Base-by-base conservation (phyloP, 1,140 invertebrate genomes). In the Oncopodura yosiiana region DNA sequence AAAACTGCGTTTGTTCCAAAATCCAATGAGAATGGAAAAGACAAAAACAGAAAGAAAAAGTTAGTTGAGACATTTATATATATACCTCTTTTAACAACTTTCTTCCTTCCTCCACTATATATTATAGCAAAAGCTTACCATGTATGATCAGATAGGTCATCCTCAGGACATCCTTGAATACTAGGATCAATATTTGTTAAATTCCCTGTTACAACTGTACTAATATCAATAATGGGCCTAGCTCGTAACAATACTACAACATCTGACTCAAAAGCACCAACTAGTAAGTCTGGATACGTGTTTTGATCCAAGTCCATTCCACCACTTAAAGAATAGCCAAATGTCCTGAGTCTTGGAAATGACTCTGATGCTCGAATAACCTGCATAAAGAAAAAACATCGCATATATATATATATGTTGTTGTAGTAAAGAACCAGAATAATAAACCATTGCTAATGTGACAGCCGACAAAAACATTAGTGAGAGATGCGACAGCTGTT, bases 251-350 rank as follows among this genome's bases (percentile, higher is more conserved):
- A 70, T 9, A 83, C 76, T 1, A 87, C 79, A 41, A 76, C 74
- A 66, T 86, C 84, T 59, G 81, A 77, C 66, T 86, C 86, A 70
- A 88, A 93, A 23, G 90, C 87, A 48, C 92, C 92, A 24, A 91
- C 77, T 18, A 94, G 73, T 55, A 95, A 73, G 76, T 95, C 92
- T 1, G 90, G 86, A 73, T 95, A 96, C 12, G 83, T 84, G 71
- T 96, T 95, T 18, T 76, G 71, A 71, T 96, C 93, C 66, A 96
- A 76, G 72, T 96, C 92, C 9, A 88, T 73, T 29, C 87, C 87
- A 49, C 89, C 90, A 59, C 84, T 84, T 16, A 96, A 70, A 0
- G 90, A 89, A 69, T 90, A 89, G 4, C 92, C 92, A 65, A 95
- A 89, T 0, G 87, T 91, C 51, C 69, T 74, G 39, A 88, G 43